phyloP scores from a whole-genome alignment of 1,140 invertebrate genomes.

The Ceratina japonica region DNA sequence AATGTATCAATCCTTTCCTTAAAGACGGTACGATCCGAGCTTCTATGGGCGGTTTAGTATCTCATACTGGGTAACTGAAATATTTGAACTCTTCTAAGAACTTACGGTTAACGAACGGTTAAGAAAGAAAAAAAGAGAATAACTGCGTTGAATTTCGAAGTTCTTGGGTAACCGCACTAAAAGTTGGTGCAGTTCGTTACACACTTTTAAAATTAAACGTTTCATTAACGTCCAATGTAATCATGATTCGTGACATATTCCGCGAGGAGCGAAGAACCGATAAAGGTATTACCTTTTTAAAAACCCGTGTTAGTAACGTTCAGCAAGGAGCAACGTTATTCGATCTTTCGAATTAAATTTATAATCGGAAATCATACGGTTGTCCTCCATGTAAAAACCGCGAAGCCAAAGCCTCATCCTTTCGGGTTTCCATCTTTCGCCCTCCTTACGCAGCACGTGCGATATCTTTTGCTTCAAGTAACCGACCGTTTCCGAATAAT shows the following conservation, averaged over 20 bases:
- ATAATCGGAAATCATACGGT: slow-evolving; percentile 49
- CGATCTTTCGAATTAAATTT: slow-evolving; percentile 31
- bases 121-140: background rate
- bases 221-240: background rate
- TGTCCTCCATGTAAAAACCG: slow-evolving; percentile 43
- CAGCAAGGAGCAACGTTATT: slow-evolving; percentile 33
- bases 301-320: background rate
- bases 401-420: slow-evolving; percentile 42
- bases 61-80: background rate
- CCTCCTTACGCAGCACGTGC: background rate
- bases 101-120: background rate
- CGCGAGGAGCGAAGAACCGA: no score
- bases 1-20: background rate
- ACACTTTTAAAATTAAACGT: slow-evolving; percentile 3
- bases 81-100: background rate
- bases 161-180: background rate
- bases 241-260: background rate
- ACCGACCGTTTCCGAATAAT: slow-evolving; percentile 43
- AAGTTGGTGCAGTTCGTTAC: background rate
- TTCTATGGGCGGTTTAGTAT: background rate
- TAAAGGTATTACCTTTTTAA: background rate
- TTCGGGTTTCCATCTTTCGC: slow-evolving; percentile 36
- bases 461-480: slow-evolving; percentile 32
- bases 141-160: background rate
- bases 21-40: no score